Percentiles rank a stretch among this genome's conserved stretches.
Conservation (phyloP, 2,797 vertebrate genomes). For the Chromobotia macracanthus region DNA sequence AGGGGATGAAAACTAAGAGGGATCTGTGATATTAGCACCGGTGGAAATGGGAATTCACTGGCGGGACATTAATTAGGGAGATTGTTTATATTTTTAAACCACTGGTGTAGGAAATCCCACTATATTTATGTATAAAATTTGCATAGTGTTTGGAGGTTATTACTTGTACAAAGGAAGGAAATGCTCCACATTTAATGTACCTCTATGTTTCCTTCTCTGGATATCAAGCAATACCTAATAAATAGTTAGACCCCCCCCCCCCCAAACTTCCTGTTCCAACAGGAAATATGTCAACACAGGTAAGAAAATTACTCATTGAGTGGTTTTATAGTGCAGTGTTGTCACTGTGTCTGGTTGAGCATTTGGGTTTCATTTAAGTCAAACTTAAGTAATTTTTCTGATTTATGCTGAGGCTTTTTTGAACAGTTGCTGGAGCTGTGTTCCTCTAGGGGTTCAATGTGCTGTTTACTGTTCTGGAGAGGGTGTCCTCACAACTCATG, state of each 20-base stretch:
- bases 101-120: too few species aligned
- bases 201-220: too few species aligned
- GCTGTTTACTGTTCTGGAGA: conserved; percentile 22
- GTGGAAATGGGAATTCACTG: too few species aligned
- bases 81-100: too few species aligned
- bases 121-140: too few species aligned
- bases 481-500: conserved; percentile 34
- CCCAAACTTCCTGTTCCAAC: too few species aligned
- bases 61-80: too few species aligned
- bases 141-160: too few species aligned
- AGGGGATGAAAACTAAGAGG: neutral
- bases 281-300: neutral
- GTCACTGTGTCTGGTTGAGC: neutral
- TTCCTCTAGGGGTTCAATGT: conserved; percentile 10
- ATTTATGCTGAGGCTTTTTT: conserved; percentile 23
- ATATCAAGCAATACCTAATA: too few species aligned
- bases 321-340: neutral
- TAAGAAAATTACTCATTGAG: neutral
- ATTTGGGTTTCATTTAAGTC: conserved; percentile 1
- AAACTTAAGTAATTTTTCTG: conserved; percentile 2
- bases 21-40: neutral
- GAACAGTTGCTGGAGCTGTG: conserved; percentile 13
- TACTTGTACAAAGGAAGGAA: too few species aligned
- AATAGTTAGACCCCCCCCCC: too few species aligned
- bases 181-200: too few species aligned